Evolutionary conservation across 2,113 vertebrate species (phyloP).

Genomic region (Chamaetylas fuelleborni): DNA sequence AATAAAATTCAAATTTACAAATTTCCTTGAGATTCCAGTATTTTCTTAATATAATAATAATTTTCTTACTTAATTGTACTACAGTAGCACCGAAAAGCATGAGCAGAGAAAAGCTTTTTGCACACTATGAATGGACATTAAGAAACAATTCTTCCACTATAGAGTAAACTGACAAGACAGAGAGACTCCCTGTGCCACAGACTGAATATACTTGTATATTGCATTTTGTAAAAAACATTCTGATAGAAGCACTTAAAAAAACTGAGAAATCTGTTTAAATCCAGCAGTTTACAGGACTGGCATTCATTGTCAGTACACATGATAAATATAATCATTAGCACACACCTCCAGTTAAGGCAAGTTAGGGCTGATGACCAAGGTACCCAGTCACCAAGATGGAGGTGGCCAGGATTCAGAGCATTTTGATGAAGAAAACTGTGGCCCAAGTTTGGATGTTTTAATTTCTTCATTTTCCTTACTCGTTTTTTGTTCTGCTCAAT

Average conservation of each 20-base stretch:
- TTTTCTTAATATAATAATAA: background rate
- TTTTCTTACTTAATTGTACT: background rate
- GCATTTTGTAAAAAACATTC: background rate
- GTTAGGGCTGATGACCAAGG: background rate
- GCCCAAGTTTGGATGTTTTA: background rate
- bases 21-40: background rate
- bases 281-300: background rate
- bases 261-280: background rate
- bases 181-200: background rate
- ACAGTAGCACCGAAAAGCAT: background rate
- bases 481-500: background rate
- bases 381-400: background rate
- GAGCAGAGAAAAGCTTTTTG: background rate
- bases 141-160: background rate
- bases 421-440: background rate
- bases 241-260: background rate
- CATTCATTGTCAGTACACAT: background rate
- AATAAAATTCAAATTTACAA: background rate
- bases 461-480: background rate
- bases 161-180: background rate
- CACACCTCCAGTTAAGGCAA: background rate
- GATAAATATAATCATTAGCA: background rate
- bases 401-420: background rate
- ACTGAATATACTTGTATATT: background rate
- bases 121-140: background rate